These are phyloP conservation scores for Dryadula phaetusa DNA, from an alignment of 2,888 invertebrate genomes.

Conservation along the genomic window DNA sequence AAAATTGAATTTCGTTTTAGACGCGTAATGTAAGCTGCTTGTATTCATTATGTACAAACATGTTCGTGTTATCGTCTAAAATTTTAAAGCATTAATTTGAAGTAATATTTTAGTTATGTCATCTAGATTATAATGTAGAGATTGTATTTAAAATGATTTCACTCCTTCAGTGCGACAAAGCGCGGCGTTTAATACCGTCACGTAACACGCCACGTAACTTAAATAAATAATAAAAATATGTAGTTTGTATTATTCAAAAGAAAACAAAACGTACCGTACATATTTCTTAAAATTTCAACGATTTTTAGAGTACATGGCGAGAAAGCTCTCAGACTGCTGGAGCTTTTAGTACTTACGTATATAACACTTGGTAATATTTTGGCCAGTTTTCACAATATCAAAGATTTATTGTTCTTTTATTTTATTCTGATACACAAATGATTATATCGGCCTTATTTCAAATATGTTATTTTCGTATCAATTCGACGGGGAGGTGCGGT, in stretches of 20 bases:
- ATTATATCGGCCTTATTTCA: too few relatives aligned
- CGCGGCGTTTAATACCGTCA: too few relatives aligned
- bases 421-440: background rate
- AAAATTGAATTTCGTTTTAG: slow-evolving; percentile 11
- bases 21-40: slow-evolving; percentile 1
- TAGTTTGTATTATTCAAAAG: too few relatives aligned
- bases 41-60: slow-evolving; percentile 8
- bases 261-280: background rate
- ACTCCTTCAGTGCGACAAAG: too few relatives aligned
- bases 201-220: too few relatives aligned
- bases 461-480: too few relatives aligned
- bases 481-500: too few relatives aligned
- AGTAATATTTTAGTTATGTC: too few relatives aligned
- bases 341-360: background rate
- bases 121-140: too few relatives aligned
- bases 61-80: background rate
- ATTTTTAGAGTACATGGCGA: background rate
- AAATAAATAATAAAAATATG: too few relatives aligned
- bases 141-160: too few relatives aligned
- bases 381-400: slow-evolving; percentile 2
- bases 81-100: background rate
- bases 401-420: background rate
- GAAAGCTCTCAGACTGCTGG: background rate
- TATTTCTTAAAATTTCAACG: background rate
- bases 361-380: background rate